These are phyloP conservation scores for Sebastes minor DNA, from an alignment of 2,797 vertebrate species.

Conservation along the genomic window DNA sequence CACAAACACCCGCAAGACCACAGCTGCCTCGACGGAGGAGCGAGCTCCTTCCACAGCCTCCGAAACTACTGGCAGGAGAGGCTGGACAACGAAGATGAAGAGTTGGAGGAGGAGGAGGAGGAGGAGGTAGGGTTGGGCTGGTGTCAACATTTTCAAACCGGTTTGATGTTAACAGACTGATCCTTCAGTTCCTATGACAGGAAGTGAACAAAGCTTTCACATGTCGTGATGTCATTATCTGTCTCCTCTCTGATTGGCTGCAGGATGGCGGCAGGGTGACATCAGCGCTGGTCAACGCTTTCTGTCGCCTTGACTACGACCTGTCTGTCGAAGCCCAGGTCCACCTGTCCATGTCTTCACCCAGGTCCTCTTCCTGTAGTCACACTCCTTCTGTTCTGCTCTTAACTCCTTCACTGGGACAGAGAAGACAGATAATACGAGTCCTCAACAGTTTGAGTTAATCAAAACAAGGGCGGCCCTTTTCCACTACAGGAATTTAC, in stretches of 20 bases:
- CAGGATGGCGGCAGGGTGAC: conserved; percentile 35
- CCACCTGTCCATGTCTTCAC: conserved; percentile 48
- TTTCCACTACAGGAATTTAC: neutral
- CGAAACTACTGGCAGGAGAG: conserved; percentile 75
- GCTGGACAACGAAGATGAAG: conserved; percentile 16
- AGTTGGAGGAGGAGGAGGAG: neutral
- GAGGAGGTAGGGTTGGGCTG: conserved; percentile 5
- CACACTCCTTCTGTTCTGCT: neutral
- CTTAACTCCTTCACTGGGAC: neutral
- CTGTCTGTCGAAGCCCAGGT: conserved; percentile 78
- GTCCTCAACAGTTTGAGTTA: neutral
- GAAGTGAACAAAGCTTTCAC: neutral
- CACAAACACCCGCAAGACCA: conserved; percentile 74
- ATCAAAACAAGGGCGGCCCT: neutral
- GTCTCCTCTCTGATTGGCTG: conserved; percentile 29
- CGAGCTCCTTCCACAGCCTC: conserved; percentile 65
- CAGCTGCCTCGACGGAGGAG: conserved; percentile 39
- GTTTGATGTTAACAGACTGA: neutral
- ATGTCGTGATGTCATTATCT: neutral
- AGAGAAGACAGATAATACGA: neutral
- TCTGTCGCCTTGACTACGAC: conserved; percentile 75
- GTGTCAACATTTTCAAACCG: neutral
- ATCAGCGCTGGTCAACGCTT: conserved; percentile 63
- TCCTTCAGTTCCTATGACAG: neutral
- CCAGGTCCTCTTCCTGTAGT: conserved; percentile 30